Base-by-base conservation (phyloP, 2,113 vertebrate genomes). In the Corydoras maculifer region DNA sequence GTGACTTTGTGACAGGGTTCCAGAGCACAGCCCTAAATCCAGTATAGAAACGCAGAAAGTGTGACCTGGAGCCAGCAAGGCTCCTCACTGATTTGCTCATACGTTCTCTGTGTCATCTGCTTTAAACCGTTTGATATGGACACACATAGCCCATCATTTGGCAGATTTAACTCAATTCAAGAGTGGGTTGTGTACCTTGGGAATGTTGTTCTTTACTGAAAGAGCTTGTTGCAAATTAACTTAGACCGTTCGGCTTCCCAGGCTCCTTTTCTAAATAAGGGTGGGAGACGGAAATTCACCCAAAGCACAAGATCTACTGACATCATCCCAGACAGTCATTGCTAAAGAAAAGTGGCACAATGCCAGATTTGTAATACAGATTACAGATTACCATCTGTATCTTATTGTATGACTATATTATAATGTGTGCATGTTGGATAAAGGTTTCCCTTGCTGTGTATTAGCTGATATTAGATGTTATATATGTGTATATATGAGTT, bases 1-100 rank as follows among this genome's bases (percentile, higher is more conserved):
- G 88, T 90, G 89, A 89, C 89, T 88, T 89, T 90, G 87, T 88
- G 86, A 88, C 86, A 83, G 82, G 80, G 84, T 87, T 89, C 86
- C 87, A 89, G 84, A 84, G 84, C 78, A 60, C 81, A 86, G 86
- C 81, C 79, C 84, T 80, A 89, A 90, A 88, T 88, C 75, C 80
- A 75, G 87, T 85, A 84, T 79, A 78, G 83, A 86, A 86, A 75
- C 79, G 31, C 31, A 49, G 62, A 61, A 69, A 62, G 62, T 57
- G 58, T 73, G 72, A 31, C 49, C 72, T 68, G 30, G 49, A 67
- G 58, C 72, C 64, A 53, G 57, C 11, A 14, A 31, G 25, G 18
- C 29, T 62, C 50, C 57, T 48, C 32, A 58, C 7, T 50, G 62
- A 77, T 55, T 35, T 58, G 43, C 61, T 55, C 61, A 35, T 66